These are phyloP conservation scores for Ictalurus punctatus DNA, from an alignment of 2,113 vertebrate genomes.

Conservation along the genomic window DNA sequence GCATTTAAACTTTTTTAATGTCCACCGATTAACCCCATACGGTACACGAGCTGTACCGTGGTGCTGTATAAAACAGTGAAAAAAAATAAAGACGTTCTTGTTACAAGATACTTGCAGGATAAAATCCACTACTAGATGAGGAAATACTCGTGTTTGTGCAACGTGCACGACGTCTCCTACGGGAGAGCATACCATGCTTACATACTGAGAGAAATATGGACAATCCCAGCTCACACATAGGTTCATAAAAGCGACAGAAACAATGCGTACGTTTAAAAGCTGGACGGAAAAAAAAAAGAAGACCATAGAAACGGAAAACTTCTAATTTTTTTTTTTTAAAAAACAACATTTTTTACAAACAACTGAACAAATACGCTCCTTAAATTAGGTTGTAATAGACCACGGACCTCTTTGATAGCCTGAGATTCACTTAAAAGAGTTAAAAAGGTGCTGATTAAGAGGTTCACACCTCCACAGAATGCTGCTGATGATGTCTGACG, in stretches of 20 bases:
- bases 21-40: background rate
- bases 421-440: background rate
- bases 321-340: too few species aligned
- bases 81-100: slow-evolving; percentile 38
- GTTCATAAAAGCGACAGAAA: too few species aligned
- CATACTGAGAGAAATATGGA: background rate
- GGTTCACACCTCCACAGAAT: background rate
- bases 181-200: background rate
- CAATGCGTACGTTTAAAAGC: background rate
- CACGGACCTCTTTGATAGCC: background rate
- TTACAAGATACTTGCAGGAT: slow-evolving; percentile 52
- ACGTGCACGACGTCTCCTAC: slow-evolving; percentile 20
- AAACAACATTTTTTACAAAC: background rate
- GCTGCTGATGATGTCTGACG: background rate
- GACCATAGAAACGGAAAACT: background rate
- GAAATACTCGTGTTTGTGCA: slow-evolving; percentile 4
- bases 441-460: background rate
- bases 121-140: slow-evolving; percentile 22
- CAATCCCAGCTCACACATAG: background rate
- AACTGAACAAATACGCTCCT: background rate
- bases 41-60: background rate
- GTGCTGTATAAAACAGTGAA: background rate
- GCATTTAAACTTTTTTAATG: background rate
- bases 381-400: background rate
- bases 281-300: background rate